phyloP scores from a whole-genome alignment of 2,797 vertebrate genomes.

The Intellagama lesueurii region DNA sequence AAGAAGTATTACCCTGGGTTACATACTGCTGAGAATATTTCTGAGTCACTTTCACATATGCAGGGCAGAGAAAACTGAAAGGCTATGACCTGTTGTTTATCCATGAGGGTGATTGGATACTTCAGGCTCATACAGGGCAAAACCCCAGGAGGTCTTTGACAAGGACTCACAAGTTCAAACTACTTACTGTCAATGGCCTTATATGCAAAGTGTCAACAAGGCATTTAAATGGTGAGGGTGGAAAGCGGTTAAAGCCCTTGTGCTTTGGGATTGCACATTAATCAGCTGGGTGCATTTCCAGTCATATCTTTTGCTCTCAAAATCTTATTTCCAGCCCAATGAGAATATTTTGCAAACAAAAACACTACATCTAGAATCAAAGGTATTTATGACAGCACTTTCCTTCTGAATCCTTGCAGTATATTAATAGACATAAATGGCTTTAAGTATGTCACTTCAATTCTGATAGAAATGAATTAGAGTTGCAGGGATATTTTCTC shows the following conservation, averaged over 20 bases:
- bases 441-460: neutral
- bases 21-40: constrained; percentile 7
- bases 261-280: constrained; percentile 51
- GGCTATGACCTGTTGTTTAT: constrained; percentile 58
- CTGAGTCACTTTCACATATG: constrained; percentile 42
- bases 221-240: constrained; percentile 64
- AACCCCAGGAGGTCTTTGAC: constrained; percentile 69
- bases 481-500: neutral
- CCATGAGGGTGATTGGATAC: constrained; percentile 66
- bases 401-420: accelerated
- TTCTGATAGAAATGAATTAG: neutral
- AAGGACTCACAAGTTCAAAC: constrained; percentile 66
- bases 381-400: neutral
- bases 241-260: constrained; percentile 62
- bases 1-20: neutral
- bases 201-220: constrained; percentile 61
- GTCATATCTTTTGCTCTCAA: constrained; percentile 33
- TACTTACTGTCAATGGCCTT: constrained; percentile 60
- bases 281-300: constrained; percentile 46
- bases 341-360: constrained; percentile 43
- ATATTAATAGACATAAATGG: neutral
- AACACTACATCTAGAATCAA: constrained; percentile 40
- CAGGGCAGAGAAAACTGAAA: constrained; percentile 48
- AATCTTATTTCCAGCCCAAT: constrained; percentile 33
- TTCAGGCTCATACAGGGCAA: constrained; percentile 46